Conservation (phyloP, 2,888 invertebrate genomes). For the Chloromyia formosa region DNA sequence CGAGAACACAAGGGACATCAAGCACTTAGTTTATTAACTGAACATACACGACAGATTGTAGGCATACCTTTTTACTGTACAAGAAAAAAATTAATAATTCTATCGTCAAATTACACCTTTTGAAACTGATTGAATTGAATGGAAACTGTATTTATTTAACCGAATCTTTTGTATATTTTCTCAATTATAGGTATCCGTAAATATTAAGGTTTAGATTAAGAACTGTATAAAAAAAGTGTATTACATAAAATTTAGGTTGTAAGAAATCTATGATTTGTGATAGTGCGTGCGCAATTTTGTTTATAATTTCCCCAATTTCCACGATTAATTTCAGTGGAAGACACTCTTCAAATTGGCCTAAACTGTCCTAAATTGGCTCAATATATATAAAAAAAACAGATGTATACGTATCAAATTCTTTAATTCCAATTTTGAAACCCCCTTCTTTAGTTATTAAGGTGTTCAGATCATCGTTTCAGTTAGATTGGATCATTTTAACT, state of each 20-base stretch:
- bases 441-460: slow-evolving; percentile 22
- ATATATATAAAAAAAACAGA: no score
- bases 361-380: no score
- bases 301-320: slow-evolving; percentile 21
- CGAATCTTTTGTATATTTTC: slow-evolving; percentile 26
- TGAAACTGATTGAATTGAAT: slow-evolving; percentile 29
- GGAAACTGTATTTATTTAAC: slow-evolving; percentile 27
- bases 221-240: slow-evolving; percentile 18
- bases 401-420: no score
- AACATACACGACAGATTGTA: no score
- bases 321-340: no score
- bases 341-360: neutral
- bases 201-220: slow-evolving; percentile 3
- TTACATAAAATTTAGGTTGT: slow-evolving; percentile 1
- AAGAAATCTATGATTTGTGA: slow-evolving; percentile 30
- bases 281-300: slow-evolving; percentile 42
- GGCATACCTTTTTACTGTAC: no score
- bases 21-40: neutral
- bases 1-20: neutral
- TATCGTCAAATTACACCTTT: neutral
- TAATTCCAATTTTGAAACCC: neutral
- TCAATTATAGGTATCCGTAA: neutral
- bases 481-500: neutral
- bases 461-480: slow-evolving; percentile 22
- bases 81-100: no score